Evolutionary conservation across 2,113 vertebrate species (phyloP), one percentile per base, ranked within the genome.

Genomic region (Pedetes capensis): DNA sequence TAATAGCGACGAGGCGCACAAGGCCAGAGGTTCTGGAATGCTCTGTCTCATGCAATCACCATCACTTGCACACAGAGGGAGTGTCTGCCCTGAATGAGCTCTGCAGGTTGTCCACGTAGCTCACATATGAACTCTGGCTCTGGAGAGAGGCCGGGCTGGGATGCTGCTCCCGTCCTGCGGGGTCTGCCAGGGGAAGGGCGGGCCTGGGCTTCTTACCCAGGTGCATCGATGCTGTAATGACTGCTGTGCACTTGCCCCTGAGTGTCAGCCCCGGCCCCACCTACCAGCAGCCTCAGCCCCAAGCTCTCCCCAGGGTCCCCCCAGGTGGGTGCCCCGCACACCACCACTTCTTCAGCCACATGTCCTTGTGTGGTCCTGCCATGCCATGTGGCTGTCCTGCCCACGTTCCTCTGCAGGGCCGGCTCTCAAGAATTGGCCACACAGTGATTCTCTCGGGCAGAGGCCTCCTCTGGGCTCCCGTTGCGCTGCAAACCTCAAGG

Each of bases 111-210:
- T 13, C 53, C 25, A 9, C 0, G 0, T 27, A 2, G 25, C 25
- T 85, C 2, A 53, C 47, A 87, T 17, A 34, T 57, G 25, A 84
- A 44, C 63, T 37, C 59, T 0, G 2, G 34, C 42, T 81, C 51
- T 39, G 53, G 64, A 64, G 49, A 47, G 32, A 76, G 78, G 27
- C 47, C 37, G 14, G 29, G 25, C 68, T 17, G 22, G n/a, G 2
- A 0, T 5, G 22, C 22, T 16, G 8, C 32, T 47, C 29, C 22
- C 0, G 0, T 2, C 11, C 1, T 37, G 2, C 0, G 27, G 0
- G 8, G 34, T 32, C 2, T 32, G 27, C 55, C 53, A 7, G 6
- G n/a, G 4, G 13, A 44, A 0, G 0, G 1, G 42, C 69, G 13
- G 0, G 61, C 11, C 68, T 16, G n/a, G 44, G 29, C 1, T 5